Percentiles rank a stretch among this genome's conserved stretches.
Evolutionary conservation across 2,113 vertebrate genomes (phyloP).

Genomic region (Cygnus atratus): DNA sequence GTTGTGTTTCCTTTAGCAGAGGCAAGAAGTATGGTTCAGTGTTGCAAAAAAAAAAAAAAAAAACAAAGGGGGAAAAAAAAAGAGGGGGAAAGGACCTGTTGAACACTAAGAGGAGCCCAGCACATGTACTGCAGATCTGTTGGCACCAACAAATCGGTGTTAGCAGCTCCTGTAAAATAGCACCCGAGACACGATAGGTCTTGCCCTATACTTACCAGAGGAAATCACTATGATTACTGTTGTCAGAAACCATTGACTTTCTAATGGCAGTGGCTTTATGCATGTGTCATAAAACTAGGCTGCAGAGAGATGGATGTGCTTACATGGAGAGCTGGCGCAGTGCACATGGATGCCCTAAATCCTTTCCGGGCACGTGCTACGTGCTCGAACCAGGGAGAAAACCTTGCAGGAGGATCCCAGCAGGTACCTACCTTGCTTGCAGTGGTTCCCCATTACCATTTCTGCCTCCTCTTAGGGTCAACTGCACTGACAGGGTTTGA

Average conservation of each 20-base stretch:
- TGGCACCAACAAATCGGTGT: not conserved
- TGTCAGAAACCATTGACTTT: not conserved
- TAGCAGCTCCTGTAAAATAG: not conserved
- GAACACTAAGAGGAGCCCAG: not conserved
- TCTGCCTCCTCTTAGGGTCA: not conserved
- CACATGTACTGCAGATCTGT: rapidly evolving
- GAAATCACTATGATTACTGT: not conserved
- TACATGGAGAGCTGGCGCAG: not conserved
- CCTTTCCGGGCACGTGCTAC: rapidly evolving
- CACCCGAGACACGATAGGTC: not conserved
- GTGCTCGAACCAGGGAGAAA: not conserved
- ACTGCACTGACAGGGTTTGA: not conserved
- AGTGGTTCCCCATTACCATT: no score
- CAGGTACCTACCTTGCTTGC: not conserved
- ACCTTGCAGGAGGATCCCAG: not conserved
- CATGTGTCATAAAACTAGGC: not conserved
- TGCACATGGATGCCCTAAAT: not conserved
- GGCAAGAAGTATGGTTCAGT: slow-evolving; percentile 67
- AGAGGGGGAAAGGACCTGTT: not conserved
- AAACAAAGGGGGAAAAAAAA: not conserved
- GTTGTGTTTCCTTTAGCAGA: slow-evolving; percentile 42
- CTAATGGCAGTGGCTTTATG: not conserved
- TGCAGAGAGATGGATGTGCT: not conserved
- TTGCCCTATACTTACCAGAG: not conserved
- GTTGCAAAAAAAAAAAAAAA: not conserved